Evolutionary conservation across 2,113 vertebrate species (phyloP).

Genomic region (Myiagra hebetior): DNA sequence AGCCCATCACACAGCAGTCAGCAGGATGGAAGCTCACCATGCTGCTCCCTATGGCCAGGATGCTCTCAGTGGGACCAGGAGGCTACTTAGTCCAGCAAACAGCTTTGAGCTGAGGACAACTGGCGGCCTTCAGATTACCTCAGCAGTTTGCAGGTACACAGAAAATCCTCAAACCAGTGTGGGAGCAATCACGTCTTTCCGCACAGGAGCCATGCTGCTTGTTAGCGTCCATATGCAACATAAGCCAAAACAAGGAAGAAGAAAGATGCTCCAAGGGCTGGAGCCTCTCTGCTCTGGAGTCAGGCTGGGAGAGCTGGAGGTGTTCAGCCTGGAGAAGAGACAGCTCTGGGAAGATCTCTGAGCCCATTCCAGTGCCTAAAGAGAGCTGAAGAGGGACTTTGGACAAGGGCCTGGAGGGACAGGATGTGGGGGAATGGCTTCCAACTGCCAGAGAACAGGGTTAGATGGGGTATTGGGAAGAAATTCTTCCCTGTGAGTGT

Average conservation of each 20-base stretch:
- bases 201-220: not conserved
- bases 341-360: accelerated
- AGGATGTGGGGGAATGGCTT: not conserved
- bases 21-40: not conserved
- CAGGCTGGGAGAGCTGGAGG: not conserved
- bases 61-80: not conserved
- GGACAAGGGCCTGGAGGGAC: not conserved
- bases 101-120: not conserved
- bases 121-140: not conserved
- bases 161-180: not conserved
- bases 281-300: not conserved
- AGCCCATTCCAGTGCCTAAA: not conserved
- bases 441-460: not conserved
- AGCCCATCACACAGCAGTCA: not conserved
- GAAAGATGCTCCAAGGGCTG: not conserved
- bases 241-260: not conserved
- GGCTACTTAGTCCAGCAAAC: not conserved
- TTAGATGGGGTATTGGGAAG: not conserved
- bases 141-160: not conserved
- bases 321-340: not conserved
- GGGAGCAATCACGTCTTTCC: not conserved
- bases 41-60: not conserved
- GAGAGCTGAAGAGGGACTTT: not conserved
- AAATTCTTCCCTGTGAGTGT: not conserved
- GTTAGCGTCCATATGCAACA: not conserved